These are phyloP conservation scores for Cossypha polioptera DNA, from an alignment of 2,797 vertebrate species.

Conservation along the genomic window DNA sequence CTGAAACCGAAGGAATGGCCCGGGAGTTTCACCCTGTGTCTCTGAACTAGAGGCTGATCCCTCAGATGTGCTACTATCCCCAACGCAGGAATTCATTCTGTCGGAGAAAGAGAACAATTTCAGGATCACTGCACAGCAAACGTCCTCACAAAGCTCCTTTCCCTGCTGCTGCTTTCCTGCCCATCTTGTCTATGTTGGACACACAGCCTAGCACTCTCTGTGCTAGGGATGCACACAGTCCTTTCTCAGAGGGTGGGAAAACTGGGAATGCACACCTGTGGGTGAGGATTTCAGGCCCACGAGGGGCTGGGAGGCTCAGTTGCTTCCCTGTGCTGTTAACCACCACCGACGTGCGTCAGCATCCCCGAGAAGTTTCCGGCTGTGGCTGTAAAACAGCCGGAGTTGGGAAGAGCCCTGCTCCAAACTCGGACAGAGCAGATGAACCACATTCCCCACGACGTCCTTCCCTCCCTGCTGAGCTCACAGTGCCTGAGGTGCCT, in stretches of 20 bases:
- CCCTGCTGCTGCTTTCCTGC: neutral
- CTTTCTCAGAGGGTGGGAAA: neutral
- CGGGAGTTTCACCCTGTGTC: accelerated
- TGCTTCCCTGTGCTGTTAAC: neutral
- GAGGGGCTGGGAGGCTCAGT: neutral
- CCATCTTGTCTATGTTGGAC: accelerated
- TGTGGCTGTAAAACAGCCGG: neutral
- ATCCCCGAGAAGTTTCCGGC: neutral
- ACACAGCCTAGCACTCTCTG: neutral
- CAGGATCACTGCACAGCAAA: neutral
- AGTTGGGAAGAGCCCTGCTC: neutral
- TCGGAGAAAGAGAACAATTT: neutral
- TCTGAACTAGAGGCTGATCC: neutral
- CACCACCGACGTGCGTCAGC: accelerated
- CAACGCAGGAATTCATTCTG: neutral
- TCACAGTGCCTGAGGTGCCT: neutral
- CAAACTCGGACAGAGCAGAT: accelerated
- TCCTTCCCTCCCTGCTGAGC: neutral
- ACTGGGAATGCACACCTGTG: neutral
- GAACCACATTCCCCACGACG: neutral
- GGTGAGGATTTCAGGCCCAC: neutral
- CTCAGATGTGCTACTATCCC: neutral
- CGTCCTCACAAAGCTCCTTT: neutral
- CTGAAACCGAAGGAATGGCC: neutral
- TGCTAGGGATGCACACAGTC: accelerated